Evolutionary conservation across 2,797 vertebrate genomes (phyloP), one percentile per base, ranked within the genome.

Genomic region (Ataeniobius toweri): DNA sequence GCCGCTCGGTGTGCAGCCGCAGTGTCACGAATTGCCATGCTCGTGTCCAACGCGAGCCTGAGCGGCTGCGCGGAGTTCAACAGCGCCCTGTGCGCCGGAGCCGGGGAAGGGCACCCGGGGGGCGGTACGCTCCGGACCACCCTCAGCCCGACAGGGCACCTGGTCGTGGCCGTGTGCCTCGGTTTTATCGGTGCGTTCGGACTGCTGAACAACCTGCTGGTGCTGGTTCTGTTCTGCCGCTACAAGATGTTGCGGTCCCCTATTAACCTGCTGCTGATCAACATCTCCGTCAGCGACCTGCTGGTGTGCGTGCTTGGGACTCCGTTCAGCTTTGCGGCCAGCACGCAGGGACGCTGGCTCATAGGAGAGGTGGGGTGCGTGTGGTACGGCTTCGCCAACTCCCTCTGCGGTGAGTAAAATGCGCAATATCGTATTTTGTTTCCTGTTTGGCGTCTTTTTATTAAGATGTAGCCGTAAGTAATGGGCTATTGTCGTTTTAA

Each of bases 311-410:
- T 95, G 53, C 77, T 96, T 73, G 96, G 96, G 24, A 96, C 96
- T 69, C 96, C 96, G 86, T 96, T 97, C 94, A 96, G 96, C 92
- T 96, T 96, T 85, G 95, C 95, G 4, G 96, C 96, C 88, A 96
- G 96, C 92, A 95, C 94, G 55, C 95, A 95, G 85, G 95, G 96
- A 89, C 89, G 87, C 39, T 96, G 96, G 96, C 96, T 97, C 71
- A 95, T 96, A n/a, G 96, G 96, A 10, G 65, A 89, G 0, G 51
- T 41, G 1, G 96, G 96, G 9, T 97, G 96, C 83, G 92, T 96
- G 82, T 96, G 96, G 96, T 96, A 96, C 88, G 96, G 95, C 61
- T 97, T 97, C 84, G 93, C 91, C 84, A 97, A 96, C 88, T 90
- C 96, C 5, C 93, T 96, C 22, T 96, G 96, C 41, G 96, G 96